Evolutionary conservation across 2,888 invertebrate genomes (phyloP).

Genomic region (Pilophorus perplexus): DNA sequence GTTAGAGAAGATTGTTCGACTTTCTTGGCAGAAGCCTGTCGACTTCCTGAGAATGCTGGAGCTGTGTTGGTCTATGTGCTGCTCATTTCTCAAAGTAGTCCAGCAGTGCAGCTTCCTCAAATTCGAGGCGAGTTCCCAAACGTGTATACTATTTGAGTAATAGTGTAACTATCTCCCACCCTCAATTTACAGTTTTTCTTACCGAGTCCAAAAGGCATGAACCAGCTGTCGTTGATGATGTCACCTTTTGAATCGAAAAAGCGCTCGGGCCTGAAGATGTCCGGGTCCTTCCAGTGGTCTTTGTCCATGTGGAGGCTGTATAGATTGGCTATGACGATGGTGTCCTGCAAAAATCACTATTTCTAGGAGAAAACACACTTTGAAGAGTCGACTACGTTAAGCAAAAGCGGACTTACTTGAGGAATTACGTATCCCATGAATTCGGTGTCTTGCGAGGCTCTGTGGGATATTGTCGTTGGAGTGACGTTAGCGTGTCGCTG

Average conservation of each 20-base stretch:
- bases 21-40: too few relatives aligned
- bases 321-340: conserved; percentile 57
- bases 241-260: conserved; percentile 55
- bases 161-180: too few relatives aligned
- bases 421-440: conserved; percentile 60
- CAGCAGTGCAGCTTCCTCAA: too few relatives aligned
- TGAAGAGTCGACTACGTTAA: neutral
- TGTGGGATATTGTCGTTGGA: conserved; percentile 56
- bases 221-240: conserved; percentile 50
- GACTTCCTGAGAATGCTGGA: too few relatives aligned
- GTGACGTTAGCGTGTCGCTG: conserved; percentile 55
- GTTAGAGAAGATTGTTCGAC: too few relatives aligned
- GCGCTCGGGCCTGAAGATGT: conserved; percentile 63
- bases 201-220: conserved; percentile 55
- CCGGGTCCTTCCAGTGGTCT: conserved; percentile 61
- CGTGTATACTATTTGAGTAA: too few relatives aligned
- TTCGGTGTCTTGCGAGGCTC: conserved; percentile 57
- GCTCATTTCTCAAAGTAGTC: too few relatives aligned
- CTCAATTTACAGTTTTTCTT: too few relatives aligned
- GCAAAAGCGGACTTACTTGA: conserved; percentile 50
- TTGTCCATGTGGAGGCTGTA: conserved; percentile 60
- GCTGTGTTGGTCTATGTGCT: too few relatives aligned
- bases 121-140: too few relatives aligned
- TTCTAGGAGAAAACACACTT: neutral
- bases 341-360: conserved; percentile 52